Conservation (phyloP, 2,888 invertebrate genomes). For the Leistus spinibarbis region DNA sequence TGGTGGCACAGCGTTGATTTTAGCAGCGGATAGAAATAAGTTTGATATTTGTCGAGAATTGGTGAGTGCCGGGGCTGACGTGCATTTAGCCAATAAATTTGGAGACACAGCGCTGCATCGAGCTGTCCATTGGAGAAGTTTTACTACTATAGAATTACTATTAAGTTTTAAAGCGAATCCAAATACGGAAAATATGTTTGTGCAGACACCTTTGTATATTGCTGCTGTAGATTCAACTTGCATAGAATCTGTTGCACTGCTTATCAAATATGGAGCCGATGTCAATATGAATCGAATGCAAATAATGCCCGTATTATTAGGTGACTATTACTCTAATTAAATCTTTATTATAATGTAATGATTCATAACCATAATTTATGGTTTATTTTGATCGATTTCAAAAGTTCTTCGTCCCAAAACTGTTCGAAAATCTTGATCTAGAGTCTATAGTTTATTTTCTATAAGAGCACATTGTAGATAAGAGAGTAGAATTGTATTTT, state of each 20-base stretch:
- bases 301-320: slow-evolving; percentile 42
- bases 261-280: slow-evolving; percentile 57
- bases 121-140: slow-evolving; percentile 33
- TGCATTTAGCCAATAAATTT: slow-evolving; percentile 54
- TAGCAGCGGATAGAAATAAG: not conserved
- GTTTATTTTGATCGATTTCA: no score
- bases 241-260: slow-evolving; percentile 51
- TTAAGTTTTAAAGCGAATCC: slow-evolving; percentile 53
- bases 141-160: slow-evolving; percentile 50
- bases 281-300: slow-evolving; percentile 36
- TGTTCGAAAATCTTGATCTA: no score
- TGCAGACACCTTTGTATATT: slow-evolving; percentile 60
- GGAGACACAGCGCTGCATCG: slow-evolving; percentile 47
- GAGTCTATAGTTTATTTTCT: no score
- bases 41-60: slow-evolving; percentile 16
- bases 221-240: slow-evolving; percentile 58
- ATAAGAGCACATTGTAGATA: no score
- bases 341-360: not conserved
- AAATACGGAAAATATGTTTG: slow-evolving; percentile 56
- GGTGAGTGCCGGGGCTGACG: slow-evolving; percentile 43
- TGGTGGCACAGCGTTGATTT: not conserved
- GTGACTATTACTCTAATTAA: slow-evolving; percentile 42
- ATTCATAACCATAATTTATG: no score
- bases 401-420: no score
- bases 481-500: no score